A percentile compares a stretch with the other conserved stretches of the same genome.
Evolutionary conservation across 2,797 vertebrate species (phyloP).

Genomic region (Petrocephalus schoutedeni): DNA sequence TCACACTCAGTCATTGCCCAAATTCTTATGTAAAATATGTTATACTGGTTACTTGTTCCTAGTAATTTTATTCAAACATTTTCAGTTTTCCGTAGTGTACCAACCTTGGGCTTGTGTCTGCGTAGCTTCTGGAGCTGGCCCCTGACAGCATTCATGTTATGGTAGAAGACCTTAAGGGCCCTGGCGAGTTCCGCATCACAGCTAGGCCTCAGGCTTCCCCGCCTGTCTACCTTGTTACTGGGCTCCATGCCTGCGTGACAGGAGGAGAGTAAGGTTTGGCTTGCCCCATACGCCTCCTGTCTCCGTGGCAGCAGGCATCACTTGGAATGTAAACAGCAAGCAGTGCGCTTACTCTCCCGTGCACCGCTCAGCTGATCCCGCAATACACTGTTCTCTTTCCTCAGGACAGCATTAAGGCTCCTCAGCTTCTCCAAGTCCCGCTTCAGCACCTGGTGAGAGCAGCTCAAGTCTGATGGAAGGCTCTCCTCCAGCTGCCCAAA

Average conservation of each 20-base stretch:
- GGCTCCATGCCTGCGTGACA: conserved; percentile 43
- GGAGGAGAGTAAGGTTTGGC: background rate
- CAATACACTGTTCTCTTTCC: conserved; percentile 69
- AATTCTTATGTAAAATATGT: background rate
- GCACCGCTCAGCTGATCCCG: conserved; percentile 60
- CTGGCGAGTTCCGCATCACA: conserved; percentile 76
- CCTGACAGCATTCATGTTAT: conserved; percentile 72
- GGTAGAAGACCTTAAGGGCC: conserved; percentile 80
- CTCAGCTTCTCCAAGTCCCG: conserved; percentile 70
- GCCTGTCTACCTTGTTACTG: conserved; percentile 33
- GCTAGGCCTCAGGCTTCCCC: conserved; percentile 49
- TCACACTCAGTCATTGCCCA: background rate
- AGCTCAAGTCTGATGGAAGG: conserved; percentile 41
- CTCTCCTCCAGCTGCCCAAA: conserved; percentile 34
- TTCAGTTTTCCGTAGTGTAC: conserved; percentile 31
- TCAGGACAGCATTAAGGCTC: conserved; percentile 63
- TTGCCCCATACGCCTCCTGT: background rate
- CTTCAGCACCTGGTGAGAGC: conserved; percentile 55
- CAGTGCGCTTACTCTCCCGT: conserved; percentile 49
- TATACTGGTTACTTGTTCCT: background rate
- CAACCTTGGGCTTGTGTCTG: conserved; percentile 66
- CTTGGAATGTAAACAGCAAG: background rate
- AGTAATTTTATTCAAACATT: background rate
- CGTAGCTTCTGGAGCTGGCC: conserved; percentile 70
- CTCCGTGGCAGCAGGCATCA: background rate